phyloP scores from a whole-genome alignment of 2,113 vertebrate species.

The Trematocara nigrifrons region DNA sequence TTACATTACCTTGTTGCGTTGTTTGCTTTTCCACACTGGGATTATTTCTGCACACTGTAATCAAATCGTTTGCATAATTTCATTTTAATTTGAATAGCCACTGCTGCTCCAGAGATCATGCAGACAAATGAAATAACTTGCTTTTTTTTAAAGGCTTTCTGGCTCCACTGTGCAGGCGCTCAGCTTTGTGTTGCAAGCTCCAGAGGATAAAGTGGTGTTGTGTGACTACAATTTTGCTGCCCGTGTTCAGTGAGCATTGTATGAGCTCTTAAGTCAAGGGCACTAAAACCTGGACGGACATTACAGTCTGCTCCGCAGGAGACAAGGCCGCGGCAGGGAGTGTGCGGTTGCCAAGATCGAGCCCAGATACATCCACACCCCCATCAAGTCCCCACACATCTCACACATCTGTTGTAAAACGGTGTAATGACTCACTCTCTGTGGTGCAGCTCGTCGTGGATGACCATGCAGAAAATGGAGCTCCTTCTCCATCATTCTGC shows the following conservation, averaged over 20 bases:
- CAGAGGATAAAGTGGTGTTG: background rate
- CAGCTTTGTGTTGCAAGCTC: background rate
- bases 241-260: background rate
- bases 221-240: background rate
- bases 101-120: background rate
- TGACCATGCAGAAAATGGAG: slow-evolving; percentile 33
- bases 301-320: background rate
- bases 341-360: background rate
- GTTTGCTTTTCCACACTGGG: background rate
- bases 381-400: background rate
- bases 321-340: background rate
- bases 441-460: background rate
- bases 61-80: background rate
- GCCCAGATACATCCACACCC: background rate
- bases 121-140: background rate
- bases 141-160: background rate
- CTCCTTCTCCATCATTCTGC: slow-evolving; percentile 29
- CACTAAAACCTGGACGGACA: background rate
- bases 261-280: slow-evolving; percentile 17
- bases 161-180: background rate
- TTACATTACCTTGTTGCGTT: background rate
- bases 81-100: background rate
- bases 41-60: background rate
- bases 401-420: slow-evolving; percentile 13
- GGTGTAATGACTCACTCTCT: slow-evolving; percentile 23